Evolutionary conservation across 30 jellyfish, hydroid and myxozoan genomes (phyloP), one percentile per base, ranked within the genome.

Genomic region (Rhopilema esculentum): DNA sequence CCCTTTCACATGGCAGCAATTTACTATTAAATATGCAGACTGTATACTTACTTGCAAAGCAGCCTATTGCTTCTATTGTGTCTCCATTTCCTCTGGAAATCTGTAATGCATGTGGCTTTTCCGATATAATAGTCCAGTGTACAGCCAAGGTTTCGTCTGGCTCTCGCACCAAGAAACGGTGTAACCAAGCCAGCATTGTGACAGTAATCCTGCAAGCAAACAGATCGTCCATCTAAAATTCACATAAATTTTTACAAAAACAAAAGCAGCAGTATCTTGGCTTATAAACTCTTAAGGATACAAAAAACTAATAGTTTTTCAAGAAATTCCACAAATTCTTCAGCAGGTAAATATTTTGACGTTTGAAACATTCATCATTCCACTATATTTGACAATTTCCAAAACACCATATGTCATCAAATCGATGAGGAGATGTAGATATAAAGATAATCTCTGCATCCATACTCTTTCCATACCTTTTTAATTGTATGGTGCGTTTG

Each of bases 11-110:
- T 51, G 66, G 16, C 15, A 51, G 66, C 66, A 9, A 51, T 51
- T 51, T 19, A n/a, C n/a, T n/a, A n/a, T n/a, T n/a, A n/a, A n/a
- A n/a, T n/a, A n/a, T n/a, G 6, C 16, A 49, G 70, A 50, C 25
- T 15, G 4, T 20, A 0, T 2, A 73, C 88, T 67, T 25, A 87
- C 96, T 84, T 53, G 88, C 88, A 75, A 49, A 87, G 96, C 7
- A 40, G 26, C 9, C 30, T 66, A 27, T 79, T 77, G 72, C 96
- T 63, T 67, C 96, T 23, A 77, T 87, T 77, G 69, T 76, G 90
- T 31, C 96, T 67, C 87, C 88, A 87, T 68, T 67, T 77, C 18
- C 78, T 79, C 65, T 73, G 96, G 61, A 87, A 87, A 23, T 62
- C 77, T 26, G 32, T 84, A 49, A 87, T 87, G 81, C 96, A 87